phyloP scores from a whole-genome alignment of 2,888 invertebrate species.

The Pantelozetes paolii region DNA sequence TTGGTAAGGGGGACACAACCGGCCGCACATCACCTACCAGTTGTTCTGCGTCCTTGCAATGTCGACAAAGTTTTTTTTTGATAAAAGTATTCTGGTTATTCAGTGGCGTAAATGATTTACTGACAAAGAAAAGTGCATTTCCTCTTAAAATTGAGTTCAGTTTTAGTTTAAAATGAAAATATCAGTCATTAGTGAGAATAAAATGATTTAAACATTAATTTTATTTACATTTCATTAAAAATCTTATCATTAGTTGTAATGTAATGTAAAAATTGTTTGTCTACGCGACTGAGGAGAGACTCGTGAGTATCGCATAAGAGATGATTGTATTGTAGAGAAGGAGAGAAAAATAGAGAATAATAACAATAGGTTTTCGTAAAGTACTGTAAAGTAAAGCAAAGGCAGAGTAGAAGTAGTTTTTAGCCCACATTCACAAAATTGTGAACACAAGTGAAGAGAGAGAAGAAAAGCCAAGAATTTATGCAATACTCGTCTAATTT shows the following conservation, averaged over 20 bases:
- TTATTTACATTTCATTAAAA: neutral
- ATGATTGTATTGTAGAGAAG: neutral
- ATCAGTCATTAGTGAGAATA: neutral
- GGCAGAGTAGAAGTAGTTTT: constrained; percentile 20
- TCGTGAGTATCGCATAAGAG: constrained; percentile 20
- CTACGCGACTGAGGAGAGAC: constrained; percentile 26
- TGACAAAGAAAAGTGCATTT: neutral
- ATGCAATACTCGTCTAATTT: constrained; percentile 19
- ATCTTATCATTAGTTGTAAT: constrained; percentile 6
- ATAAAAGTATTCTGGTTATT: neutral
- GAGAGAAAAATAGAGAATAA: constrained; percentile 1
- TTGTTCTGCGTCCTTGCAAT: constrained; percentile 29
- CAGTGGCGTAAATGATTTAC: constrained; percentile 14
- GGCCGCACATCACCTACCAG: neutral
- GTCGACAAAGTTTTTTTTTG: constrained; percentile 2
- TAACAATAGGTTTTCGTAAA: constrained; percentile 5
- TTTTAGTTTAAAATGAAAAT: neutral
- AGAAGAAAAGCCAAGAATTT: neutral
- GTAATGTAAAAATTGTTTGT: neutral
- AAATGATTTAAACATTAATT: neutral
- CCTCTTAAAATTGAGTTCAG: neutral
- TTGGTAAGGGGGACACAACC: too few relatives aligned
- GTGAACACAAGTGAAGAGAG: constrained; percentile 1
- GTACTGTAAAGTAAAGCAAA: neutral
- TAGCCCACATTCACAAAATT: constrained; percentile 25